These are phyloP conservation scores for Alloplasta piceator DNA, from an alignment of 2,888 invertebrate genomes.

Conservation along the genomic window DNA sequence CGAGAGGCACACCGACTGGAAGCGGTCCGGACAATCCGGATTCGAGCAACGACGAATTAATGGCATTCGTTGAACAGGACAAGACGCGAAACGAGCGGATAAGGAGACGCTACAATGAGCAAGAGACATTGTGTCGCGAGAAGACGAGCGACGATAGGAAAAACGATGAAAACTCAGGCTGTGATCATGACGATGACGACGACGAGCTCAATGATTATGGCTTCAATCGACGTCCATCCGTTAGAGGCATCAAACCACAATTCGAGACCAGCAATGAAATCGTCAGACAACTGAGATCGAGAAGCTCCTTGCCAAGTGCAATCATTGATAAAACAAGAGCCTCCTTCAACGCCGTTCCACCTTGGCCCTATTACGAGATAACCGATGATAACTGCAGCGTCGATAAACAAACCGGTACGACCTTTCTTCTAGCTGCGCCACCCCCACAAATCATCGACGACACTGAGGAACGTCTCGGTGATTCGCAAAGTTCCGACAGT, in stretches of 20 bases:
- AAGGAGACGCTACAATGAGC: conserved; percentile 87
- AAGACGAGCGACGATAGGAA: conserved; percentile 16
- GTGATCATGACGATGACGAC: conserved; percentile 90
- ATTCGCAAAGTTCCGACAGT: conserved; percentile 67
- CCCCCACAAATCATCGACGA: conserved; percentile 30
- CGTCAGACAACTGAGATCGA: conserved; percentile 91
- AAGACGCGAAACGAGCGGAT: conserved; percentile 92
- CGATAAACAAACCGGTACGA: conserved; percentile 51
- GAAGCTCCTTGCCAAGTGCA: conserved; percentile 79
- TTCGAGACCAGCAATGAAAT: conserved; percentile 92
- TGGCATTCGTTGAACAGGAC: conserved; percentile 93
- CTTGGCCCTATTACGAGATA: conserved; percentile 68
- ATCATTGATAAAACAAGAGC: conserved; percentile 71
- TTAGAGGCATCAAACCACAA: conserved; percentile 94
- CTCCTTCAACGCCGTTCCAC: conserved; percentile 68
- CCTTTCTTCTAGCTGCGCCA: conserved; percentile 52
- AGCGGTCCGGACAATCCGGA: conserved; percentile 75
- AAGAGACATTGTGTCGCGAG: conserved; percentile 64
- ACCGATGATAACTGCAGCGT: conserved; percentile 30
- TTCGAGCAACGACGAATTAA: conserved; percentile 88
- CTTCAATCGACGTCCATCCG: conserved; percentile 94
- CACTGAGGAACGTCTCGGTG: conserved; percentile 60
- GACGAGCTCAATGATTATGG: conserved; percentile 97
- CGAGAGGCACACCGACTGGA: conserved; percentile 89
- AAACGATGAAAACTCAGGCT: conserved; percentile 83